Base-by-base conservation (phyloP, 2,113 vertebrate genomes). In the Daphoenositta chrysoptera region DNA sequence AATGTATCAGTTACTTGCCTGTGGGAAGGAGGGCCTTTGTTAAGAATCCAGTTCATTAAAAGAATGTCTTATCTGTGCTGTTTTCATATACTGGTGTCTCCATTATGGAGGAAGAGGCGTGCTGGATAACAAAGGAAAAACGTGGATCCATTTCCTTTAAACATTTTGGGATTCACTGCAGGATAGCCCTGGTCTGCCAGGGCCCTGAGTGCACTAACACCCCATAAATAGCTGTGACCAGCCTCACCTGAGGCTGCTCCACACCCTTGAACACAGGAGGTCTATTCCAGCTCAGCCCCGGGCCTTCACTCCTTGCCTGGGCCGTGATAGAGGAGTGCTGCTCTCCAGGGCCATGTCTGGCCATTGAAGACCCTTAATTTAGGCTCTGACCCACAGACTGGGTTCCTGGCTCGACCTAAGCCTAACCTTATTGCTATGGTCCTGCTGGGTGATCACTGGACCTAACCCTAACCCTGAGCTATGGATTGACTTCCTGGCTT, bases 301-400 rank as follows among this genome's bases (percentile, higher is more conserved):
- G 15, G 15, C 10, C 24, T 56, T 56, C 24, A 21, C 7, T 37
- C 15, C 44, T 24, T 58, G 17, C 37, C 42, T 40, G 56, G 47
- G 6, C 15, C 71, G 22, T 27, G 51, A n/a, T 2, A 53, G n/a
- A 78, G 26, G 8, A 65, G 1, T 39, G 27, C 13, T 66, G 31
- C 2, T 54, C 22, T 65, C 54, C 20, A 22, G 0, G 0, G 12
- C 17, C 9, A 5, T 5, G n/a, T 27, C 8, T 30, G 44, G n/a
- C 27, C 19, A 35, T 3, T 30, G 40, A 50, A 83, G 18, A 5
- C 14, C 33, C 23, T 61, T 73, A n/a, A 28, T 15, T 22, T 33
- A 26, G 45, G 27, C 68, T 57, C 51, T 58, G 69, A 51, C 19
- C 15, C 39, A 30, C 33, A 75, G 33, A 39, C 28, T 45, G 37